Evolutionary conservation across 2,797 vertebrate genomes (phyloP), one percentile per base, ranked within the genome.

Genomic region (Champsocephalus esox): DNA sequence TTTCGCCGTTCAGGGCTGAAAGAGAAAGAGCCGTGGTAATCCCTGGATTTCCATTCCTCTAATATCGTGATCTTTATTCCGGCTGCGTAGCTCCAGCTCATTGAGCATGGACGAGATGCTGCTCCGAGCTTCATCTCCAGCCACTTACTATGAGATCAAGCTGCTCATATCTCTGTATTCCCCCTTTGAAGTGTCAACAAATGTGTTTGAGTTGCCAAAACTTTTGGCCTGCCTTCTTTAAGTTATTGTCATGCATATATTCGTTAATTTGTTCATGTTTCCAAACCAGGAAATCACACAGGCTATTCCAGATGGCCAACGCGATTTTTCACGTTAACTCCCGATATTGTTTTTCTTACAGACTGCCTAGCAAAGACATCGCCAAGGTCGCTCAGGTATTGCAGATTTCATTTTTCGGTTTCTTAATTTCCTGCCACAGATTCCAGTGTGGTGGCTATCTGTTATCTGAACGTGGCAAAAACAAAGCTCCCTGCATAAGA

Each of bases 401-500:
- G 50, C 12, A 50, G 12, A 60, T 66, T 72, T 46, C 60, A 71
- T 50, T 60, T 60, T 48, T 46, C 16, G 3, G 44, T 57, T 51
- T 49, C 64, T 85, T 85, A 70, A 83, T 83, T 72, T 88, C 83
- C 81, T 81, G 80, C 72, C 9, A 7, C 54, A 64, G 62, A 66
- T 81, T 54, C 46, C 51, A 55, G 16, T 6, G 64, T 14, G 77
- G 24, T n/a, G 67, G 46, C 50, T 17, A 3, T 8, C 46, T 28
- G 59, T 70, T 80, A 88, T 85, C 76, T 81, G 66, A 71, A 72
- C 50, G 19, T 12, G 21, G 14, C 43, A 9, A 70, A 66, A 73
- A 60, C 57, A 68, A 56, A 61, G 9, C n/a, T 34, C 17, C 49
- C 1, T 14, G 45, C 44, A 14, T 48, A 6, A 75, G 55, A 59